Evolutionary conservation across 2,113 vertebrate genomes (phyloP).

Genomic region (Phainopepla nitens): DNA sequence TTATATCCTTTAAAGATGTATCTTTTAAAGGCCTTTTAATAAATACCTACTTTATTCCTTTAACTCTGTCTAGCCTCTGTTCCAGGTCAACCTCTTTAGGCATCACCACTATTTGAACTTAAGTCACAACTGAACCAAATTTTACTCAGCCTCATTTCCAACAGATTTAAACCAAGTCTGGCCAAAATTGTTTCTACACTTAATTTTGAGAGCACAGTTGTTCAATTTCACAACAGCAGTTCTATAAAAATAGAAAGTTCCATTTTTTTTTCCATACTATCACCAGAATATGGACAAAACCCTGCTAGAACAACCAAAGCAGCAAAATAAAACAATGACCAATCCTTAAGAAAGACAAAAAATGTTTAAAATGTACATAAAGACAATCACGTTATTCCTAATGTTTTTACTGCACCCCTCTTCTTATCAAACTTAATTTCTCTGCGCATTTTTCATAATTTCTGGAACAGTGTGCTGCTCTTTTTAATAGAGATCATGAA

Average conservation of each 20-base stretch:
- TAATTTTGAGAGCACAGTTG: background rate
- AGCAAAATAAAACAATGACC: background rate
- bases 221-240: background rate
- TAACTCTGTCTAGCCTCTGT: too few species aligned
- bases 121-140: background rate
- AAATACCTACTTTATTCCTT: too few species aligned
- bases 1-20: too few species aligned
- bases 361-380: background rate
- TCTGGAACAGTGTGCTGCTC: background rate
- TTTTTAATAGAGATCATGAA: background rate
- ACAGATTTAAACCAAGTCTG: background rate
- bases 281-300: background rate
- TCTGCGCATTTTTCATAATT: background rate
- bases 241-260: background rate
- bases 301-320: background rate
- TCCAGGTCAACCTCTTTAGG: too few species aligned
- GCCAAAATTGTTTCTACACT: background rate
- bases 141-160: background rate
- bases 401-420: background rate
- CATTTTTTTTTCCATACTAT: background rate
- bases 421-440: background rate
- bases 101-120: background rate
- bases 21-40: too few species aligned
- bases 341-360: background rate
- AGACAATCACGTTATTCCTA: background rate